A percentile compares a stretch with the other conserved stretches of the same genome.
phyloP scores from a whole-genome alignment of 2,113 vertebrate genomes.

The Antigone vipio region DNA sequence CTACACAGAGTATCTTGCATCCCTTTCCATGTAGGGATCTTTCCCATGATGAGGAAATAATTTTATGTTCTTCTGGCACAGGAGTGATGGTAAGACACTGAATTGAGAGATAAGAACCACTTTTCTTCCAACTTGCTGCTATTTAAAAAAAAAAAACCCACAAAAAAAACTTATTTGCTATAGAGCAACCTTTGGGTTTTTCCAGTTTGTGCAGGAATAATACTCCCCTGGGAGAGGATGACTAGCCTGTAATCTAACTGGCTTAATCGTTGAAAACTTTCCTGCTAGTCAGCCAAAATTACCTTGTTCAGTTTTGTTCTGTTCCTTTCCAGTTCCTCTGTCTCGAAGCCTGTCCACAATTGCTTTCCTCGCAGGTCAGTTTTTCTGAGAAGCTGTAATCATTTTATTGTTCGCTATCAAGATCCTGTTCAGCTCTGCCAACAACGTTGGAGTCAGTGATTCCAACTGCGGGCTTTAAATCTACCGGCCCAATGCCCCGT shows the following conservation, averaged over 20 bases:
- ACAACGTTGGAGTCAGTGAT: rapidly evolving
- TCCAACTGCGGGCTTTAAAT: not conserved
- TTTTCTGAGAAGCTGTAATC: not conserved
- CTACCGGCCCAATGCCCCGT: not conserved
- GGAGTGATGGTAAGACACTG: not conserved
- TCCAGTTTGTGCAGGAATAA: not conserved
- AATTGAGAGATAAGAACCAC: not conserved
- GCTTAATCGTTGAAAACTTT: not conserved
- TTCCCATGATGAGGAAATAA: not conserved
- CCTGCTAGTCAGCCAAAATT: not conserved
- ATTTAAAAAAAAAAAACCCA: not conserved
- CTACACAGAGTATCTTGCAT: not conserved
- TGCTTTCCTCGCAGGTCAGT: not conserved
- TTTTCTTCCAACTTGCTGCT: not conserved
- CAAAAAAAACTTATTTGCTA: not conserved
- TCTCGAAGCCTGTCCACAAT: not conserved
- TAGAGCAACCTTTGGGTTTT: not conserved
- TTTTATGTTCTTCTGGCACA: not conserved
- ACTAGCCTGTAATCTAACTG: not conserved
- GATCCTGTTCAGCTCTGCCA: not conserved
- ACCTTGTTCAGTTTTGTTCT: not conserved
- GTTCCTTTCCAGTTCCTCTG: not conserved
- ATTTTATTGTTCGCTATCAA: not conserved
- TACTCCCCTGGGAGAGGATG: not conserved
- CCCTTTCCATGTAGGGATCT: not conserved